Evolutionary conservation across 2,888 invertebrate genomes (phyloP).

Genomic region (Cheilosia impressa): DNA sequence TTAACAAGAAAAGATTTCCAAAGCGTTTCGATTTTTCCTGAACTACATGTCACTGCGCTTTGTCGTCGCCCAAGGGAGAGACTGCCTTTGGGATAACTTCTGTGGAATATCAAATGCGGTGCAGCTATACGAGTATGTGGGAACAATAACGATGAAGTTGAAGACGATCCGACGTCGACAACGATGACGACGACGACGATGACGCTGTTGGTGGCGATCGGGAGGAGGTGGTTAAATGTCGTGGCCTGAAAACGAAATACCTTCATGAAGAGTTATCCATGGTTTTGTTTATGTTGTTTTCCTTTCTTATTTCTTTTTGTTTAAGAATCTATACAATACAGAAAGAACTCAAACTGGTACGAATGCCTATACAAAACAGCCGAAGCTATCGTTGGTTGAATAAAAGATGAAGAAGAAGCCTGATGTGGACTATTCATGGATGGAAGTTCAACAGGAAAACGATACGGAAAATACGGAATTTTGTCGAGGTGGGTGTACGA

Average conservation of each 20-base stretch:
- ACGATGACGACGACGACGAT: background rate
- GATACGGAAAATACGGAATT: background rate
- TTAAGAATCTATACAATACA: conserved; percentile 14
- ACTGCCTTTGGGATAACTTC: conserved; percentile 60
- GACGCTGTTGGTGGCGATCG: conserved; percentile 2
- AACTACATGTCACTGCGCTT: conserved; percentile 71
- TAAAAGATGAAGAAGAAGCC: conserved; percentile 23
- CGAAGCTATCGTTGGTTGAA: conserved; percentile 1
- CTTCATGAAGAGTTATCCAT: conserved; percentile 46
- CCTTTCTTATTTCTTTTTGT: background rate
- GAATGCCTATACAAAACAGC: conserved; percentile 17
- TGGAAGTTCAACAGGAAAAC: conserved; percentile 12
- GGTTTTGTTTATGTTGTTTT: conserved; percentile 54
- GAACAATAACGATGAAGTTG: conserved; percentile 45
- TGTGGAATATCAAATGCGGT: conserved; percentile 62
- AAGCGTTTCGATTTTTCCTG: conserved; percentile 66
- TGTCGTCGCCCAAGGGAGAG: conserved; percentile 63
- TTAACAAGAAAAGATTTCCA: conserved; percentile 59
- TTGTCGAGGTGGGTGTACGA: background rate
- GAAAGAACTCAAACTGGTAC: conserved; percentile 19
- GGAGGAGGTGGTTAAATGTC: conserved; percentile 62
- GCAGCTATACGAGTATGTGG: conserved; percentile 38
- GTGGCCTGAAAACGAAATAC: conserved; percentile 67
- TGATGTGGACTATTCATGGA: background rate
- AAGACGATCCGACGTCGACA: conserved; percentile 5